Evolutionary conservation across 2,888 invertebrate genomes (phyloP).

Genomic region (Rugalucina vietnamica): DNA sequence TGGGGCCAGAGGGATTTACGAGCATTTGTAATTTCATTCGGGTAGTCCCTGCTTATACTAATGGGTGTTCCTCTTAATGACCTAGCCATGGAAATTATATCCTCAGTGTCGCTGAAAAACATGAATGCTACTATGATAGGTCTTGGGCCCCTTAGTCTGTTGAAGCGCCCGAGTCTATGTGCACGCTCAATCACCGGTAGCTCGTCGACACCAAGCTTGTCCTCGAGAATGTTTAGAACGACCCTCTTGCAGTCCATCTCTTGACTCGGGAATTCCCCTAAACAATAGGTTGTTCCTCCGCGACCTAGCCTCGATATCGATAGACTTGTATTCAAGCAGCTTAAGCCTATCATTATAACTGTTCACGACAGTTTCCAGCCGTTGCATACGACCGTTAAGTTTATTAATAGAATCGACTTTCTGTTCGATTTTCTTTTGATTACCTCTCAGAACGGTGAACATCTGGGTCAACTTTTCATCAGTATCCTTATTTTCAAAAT

Average conservation of each 20-base stretch:
- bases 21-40: not conserved
- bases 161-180: not conserved
- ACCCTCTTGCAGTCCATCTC: not conserved
- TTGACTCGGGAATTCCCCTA: not conserved
- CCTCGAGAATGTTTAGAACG: not conserved
- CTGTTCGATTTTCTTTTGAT: not conserved
- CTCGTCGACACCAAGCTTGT: not conserved
- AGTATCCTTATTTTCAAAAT: not conserved
- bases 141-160: not conserved
- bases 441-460: not conserved
- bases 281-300: not conserved
- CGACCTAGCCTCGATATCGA: not conserved
- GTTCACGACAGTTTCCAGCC: not conserved
- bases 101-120: not conserved
- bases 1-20: not conserved
- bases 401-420: not conserved
- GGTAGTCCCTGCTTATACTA: not conserved
- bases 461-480: not conserved
- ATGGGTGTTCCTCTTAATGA: constrained; percentile 4
- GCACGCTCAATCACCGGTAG: not conserved
- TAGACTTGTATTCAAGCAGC: not conserved
- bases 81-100: not conserved
- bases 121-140: not conserved
- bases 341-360: not conserved
- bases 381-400: not conserved